Conservation (phyloP, 2,113 vertebrate species). For the Reinhardtius hippoglossoides region DNA sequence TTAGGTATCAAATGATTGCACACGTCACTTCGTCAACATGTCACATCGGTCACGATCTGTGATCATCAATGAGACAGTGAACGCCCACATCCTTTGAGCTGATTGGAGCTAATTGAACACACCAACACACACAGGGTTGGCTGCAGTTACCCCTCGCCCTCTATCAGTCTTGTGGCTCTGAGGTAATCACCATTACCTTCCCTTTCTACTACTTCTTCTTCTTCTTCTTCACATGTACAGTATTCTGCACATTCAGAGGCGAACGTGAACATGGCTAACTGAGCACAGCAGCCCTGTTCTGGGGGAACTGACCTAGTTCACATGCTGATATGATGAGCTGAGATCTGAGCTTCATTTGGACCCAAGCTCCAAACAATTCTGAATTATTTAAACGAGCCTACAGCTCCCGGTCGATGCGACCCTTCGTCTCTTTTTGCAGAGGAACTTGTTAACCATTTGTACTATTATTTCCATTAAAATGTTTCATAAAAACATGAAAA, state of each 20-base stretch:
- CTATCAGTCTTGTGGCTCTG: constrained; percentile 21
- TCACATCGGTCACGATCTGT: not conserved
- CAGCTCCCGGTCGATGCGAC: constrained; percentile 16
- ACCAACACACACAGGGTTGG: not conserved
- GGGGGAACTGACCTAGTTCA: constrained; percentile 69
- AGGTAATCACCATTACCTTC: constrained; percentile 14
- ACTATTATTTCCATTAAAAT: not conserved
- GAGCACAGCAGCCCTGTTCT: constrained; percentile 34
- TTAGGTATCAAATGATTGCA: not conserved
- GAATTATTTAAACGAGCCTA: constrained; percentile 60
- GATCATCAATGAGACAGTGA: not conserved
- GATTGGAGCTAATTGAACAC: constrained; percentile 21
- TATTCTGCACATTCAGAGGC: constrained; percentile 10
- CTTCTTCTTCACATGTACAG: not conserved
- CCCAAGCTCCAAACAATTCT: constrained; percentile 42
- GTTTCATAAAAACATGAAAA: not conserved
- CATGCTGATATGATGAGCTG: constrained; percentile 62
- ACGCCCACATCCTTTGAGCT: not conserved
- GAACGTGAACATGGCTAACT: constrained; percentile 16
- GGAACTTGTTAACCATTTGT: not conserved
- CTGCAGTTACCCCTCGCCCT: constrained; percentile 31
- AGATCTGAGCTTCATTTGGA: constrained; percentile 62
- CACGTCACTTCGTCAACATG: no score
- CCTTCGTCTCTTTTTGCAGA: not conserved
- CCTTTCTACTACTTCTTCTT: not conserved